Evolutionary conservation across 2,113 vertebrate species (phyloP).

Genomic region (Coptodon bakossiorum): DNA sequence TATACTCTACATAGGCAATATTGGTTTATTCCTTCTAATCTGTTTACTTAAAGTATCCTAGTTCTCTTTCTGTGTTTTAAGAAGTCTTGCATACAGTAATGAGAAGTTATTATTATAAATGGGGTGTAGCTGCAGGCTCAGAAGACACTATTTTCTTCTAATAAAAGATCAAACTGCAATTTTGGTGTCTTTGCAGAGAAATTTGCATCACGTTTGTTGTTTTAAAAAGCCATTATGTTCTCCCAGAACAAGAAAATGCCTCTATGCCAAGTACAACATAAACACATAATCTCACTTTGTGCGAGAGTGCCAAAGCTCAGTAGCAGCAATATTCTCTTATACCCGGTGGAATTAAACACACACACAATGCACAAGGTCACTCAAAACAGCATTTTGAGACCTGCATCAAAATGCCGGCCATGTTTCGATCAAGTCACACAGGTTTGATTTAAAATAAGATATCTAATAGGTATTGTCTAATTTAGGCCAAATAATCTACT

Average conservation of each 20-base stretch:
- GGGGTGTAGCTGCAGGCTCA: background rate
- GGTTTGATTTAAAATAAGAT: background rate
- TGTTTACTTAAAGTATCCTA: slow-evolving; percentile 11
- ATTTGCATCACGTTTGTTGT: background rate
- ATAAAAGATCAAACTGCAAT: slow-evolving; percentile 1
- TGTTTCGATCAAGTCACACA: background rate
- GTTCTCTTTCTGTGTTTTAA: background rate
- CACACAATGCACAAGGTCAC: background rate
- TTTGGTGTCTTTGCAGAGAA: background rate
- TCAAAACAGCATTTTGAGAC: background rate
- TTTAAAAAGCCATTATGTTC: background rate
- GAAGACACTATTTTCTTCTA: background rate
- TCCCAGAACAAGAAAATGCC: background rate
- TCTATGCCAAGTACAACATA: background rate
- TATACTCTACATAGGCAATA: background rate
- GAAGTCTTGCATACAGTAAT: background rate
- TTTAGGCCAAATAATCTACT: accelerated
- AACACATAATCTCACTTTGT: background rate
- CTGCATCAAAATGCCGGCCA: background rate
- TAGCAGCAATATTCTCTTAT: background rate
- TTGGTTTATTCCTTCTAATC: background rate
- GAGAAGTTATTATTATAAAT: slow-evolving; percentile 13
- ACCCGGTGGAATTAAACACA: background rate
- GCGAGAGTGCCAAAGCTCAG: background rate
- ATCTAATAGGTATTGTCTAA: background rate